Percentiles rank a stretch among this genome's conserved stretches.
Conservation (phyloP, 2,113 vertebrate genomes). For the Stictonetta naevosa region DNA sequence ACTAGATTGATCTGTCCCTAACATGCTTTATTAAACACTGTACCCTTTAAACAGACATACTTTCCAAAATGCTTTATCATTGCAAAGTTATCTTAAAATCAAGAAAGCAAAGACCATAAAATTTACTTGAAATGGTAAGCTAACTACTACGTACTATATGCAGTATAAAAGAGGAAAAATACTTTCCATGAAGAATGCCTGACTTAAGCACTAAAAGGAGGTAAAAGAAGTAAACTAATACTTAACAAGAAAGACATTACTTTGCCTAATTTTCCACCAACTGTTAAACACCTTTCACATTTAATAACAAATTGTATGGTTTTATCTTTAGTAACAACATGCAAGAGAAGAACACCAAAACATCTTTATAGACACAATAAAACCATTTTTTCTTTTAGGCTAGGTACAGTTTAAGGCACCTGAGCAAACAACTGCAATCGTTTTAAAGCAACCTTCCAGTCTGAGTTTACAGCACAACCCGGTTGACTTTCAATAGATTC, state of each 20-base stretch:
- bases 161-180: not conserved
- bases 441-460: not conserved
- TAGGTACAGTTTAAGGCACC: not conserved
- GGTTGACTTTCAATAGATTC: not conserved
- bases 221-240: not conserved
- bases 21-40: conserved; percentile 11
- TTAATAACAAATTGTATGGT: not conserved
- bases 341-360: not conserved
- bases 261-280: not conserved
- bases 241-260: not conserved
- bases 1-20: conserved; percentile 12
- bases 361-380: not conserved
- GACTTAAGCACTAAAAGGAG: not conserved
- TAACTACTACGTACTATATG: not conserved
- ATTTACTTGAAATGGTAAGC: not conserved
- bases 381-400: not conserved
- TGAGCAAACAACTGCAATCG: not conserved
- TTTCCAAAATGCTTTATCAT: conserved; percentile 14
- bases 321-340: not conserved
- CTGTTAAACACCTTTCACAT: not conserved
- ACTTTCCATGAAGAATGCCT: not conserved
- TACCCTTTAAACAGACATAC: not conserved
- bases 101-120: not conserved
- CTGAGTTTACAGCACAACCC: not conserved
- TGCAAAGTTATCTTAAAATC: not conserved